Evolutionary conservation across 2,797 vertebrate species (phyloP), one percentile per base, ranked within the genome.

Genomic region (Denticeps clupeoides): DNA sequence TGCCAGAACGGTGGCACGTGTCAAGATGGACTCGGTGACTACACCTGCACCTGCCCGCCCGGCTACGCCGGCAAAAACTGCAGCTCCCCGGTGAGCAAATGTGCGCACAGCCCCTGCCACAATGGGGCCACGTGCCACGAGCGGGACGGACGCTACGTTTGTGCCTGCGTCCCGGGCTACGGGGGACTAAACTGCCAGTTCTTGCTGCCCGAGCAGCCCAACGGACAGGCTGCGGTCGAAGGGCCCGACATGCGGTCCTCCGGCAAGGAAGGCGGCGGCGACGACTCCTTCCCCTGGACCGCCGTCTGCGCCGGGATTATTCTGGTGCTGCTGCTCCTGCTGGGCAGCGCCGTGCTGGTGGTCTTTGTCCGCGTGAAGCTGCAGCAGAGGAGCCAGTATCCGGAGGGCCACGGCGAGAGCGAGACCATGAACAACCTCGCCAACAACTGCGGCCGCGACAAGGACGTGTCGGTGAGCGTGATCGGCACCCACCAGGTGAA

Each of bases 351-450:
- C 0, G 81, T 95, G 4, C 54, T 89, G 45, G 82, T 89, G 0
- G 89, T 98, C 57, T 95, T 87, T 0, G 1, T 91, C 51, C 84
- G 91, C 48, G 83, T 97, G 43, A 86, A 89, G 61, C 71, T 89
- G 52, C 91, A 93, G 66, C 87, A 89, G 57, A 82, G 70, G 55
- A 80, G 73, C 59, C 88, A 83, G 46, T 81, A 79, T 0, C 71
- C 84, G 0, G 80, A 87, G 19, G 80, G 78, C 53, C 81, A 82
- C 41, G 86, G 81, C 0, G 94, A 97, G 75, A 83, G 83, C 0
- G 94, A 97, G 67, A 99, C 94, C 60, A 99, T 99, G 95, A 99
- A 99, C 81, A 99, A 99, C 74, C 72, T 97, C 67, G 87, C 91
- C 8, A 94, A 85, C 72, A 96, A 86, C 62, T 88, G 89, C 71